Evolutionary conservation across 2,888 invertebrate species (phyloP), one percentile per base, ranked within the genome.

Genomic region (Argyra leucocephala): DNA sequence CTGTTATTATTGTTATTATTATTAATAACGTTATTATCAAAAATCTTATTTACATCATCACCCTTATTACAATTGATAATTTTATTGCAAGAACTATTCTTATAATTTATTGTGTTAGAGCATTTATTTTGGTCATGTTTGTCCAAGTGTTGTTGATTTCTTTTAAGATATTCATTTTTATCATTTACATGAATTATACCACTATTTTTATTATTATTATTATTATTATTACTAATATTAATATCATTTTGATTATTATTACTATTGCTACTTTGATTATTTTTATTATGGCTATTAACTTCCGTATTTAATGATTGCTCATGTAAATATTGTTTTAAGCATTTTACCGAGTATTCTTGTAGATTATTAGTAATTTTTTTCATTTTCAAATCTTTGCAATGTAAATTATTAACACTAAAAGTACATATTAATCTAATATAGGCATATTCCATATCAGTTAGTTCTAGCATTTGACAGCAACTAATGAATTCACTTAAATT

Each of bases 371-470:
- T 57, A 18, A 86, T 79, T 71, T 84, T 83, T 63, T 81, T 78
- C 64, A 81, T 76, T 67, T 80, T 74, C 24, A 80, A 71, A 65
- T 82, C 73, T 22, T 69, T 66, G 6, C 67, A 63, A 60, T 61
- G 64, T 31, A 66, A 69, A 77, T 77, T 76, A 87, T 92, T 90
- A 63, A 91, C 86, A 73, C 89, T 89, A 78, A 93, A 93, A 24
- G 96, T 83, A 57, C 89, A 85, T 57, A 96, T 85, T 1, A 93
- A 88, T 73, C 94, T 88, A 60, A 96, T 83, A 73, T 92, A 91
- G 0, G 95, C 95, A 78, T 89, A 93, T 77, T 96, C 96, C 67
- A 88, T 83, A 71, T 93, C 89, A 71, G 88, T 88, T 36, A 93
- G 84, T 67, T 91, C 86, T 69, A 93, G 80, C 67, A 85, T 82